These are phyloP conservation scores for Oryzias melastigma DNA, from an alignment of 2,113 vertebrate genomes.

Conservation along the genomic window DNA sequence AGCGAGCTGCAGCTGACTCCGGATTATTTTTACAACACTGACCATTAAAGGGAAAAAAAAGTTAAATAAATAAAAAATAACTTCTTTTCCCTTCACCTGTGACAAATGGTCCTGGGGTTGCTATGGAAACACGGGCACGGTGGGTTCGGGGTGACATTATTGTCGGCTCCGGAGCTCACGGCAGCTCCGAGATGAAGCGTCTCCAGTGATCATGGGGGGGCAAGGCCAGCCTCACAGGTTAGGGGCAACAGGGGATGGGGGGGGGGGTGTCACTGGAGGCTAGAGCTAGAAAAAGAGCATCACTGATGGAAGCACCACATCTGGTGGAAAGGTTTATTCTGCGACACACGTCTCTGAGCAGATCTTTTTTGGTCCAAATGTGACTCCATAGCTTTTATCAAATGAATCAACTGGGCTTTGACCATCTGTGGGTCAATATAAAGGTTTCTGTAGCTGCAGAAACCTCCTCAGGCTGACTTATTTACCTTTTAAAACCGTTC, in stretches of 20 bases:
- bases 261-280: conserved; percentile 3
- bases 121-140: conserved; percentile 47
- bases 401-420: too few species aligned
- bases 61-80: background rate
- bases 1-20: background rate
- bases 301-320: conserved; percentile 25
- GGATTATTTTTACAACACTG: conserved; percentile 21
- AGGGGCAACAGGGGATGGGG: background rate
- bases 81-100: conserved; percentile 13
- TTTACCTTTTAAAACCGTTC: too few species aligned
- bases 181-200: conserved; percentile 11
- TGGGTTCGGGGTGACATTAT: conserved; percentile 20
- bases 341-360: too few species aligned
- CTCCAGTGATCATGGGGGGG: conserved; percentile 9
- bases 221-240: conserved; percentile 10
- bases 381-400: too few species aligned
- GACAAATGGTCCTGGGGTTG: conserved; percentile 42
- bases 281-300: conserved; percentile 11
- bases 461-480: too few species aligned
- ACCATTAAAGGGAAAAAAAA: conserved; percentile 1
- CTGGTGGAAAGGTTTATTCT: background rate
- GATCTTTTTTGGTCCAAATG: too few species aligned
- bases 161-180: conserved; percentile 13
- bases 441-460: too few species aligned
- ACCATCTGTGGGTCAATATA: too few species aligned